phyloP scores from a whole-genome alignment of 2,797 vertebrate genomes.

The Pseudochirops corinnae region DNA sequence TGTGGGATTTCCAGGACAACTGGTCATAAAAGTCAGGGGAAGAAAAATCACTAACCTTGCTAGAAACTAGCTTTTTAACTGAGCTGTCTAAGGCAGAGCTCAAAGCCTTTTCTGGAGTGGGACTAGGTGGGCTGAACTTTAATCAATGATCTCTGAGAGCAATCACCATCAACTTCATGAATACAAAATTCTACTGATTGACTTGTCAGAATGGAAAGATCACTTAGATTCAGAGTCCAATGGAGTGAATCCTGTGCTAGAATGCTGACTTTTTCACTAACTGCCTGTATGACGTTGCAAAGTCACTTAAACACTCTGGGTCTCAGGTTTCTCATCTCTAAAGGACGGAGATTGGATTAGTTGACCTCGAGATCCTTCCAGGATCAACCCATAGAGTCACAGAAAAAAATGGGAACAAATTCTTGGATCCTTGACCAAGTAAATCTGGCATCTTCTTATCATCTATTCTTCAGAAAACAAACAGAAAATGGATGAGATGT shows the following conservation, averaged over 20 bases:
- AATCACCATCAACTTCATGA: not conserved
- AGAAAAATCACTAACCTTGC: not conserved
- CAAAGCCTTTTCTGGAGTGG: not conserved
- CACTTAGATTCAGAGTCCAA: not conserved
- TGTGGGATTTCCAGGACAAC: not conserved
- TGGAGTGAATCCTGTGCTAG: not conserved
- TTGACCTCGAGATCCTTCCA: not conserved
- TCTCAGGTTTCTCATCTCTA: not conserved
- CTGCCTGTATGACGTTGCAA: not conserved
- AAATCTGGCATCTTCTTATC: conserved; percentile 1
- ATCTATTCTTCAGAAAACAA: conserved; percentile 26
- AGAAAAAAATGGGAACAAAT: not conserved
- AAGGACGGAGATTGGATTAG: not conserved
- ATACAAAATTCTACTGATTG: not conserved
- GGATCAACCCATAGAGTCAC: not conserved
- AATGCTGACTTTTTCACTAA: not conserved
- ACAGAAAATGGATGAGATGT: not conserved
- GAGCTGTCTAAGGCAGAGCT: not conserved
- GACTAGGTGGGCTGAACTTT: not conserved
- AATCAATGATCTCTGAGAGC: not conserved
- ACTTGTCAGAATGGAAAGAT: not conserved
- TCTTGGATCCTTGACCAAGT: not conserved
- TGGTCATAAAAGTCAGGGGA: not conserved
- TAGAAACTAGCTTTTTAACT: not conserved
- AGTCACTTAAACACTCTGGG: not conserved